Evolutionary conservation across 2,888 invertebrate species (phyloP).

Genomic region (Lasioglossum morio): DNA sequence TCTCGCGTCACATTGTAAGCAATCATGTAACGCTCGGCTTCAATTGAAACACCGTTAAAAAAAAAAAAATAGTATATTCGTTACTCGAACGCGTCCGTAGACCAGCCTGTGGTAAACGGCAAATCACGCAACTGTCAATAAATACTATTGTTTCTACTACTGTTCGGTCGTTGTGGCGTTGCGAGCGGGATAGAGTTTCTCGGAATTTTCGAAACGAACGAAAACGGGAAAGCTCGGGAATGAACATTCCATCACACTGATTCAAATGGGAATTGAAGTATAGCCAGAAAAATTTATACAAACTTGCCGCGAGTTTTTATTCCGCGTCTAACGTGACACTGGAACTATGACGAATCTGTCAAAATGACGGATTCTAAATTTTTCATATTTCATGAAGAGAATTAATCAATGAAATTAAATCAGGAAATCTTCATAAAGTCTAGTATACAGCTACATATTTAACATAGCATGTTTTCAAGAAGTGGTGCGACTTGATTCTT

Average conservation of each 20-base stretch:
- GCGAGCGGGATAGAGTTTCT: background rate
- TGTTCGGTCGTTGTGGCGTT: background rate
- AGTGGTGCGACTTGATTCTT: background rate
- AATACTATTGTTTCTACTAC: background rate
- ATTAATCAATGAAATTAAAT: no score
- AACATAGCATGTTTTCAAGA: background rate
- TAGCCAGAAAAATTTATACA: background rate
- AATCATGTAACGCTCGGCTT: background rate
- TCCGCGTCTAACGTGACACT: background rate
- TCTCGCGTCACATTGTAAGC: background rate
- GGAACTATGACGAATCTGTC: background rate
- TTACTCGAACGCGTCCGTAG: background rate
- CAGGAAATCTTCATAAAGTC: background rate
- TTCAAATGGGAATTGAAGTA: background rate
- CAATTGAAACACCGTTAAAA: background rate
- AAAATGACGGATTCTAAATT: no score
- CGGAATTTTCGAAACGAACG: background rate
- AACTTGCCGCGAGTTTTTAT: background rate
- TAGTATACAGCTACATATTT: background rate
- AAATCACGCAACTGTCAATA: slow-evolving; percentile 4
- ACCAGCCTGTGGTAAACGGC: background rate
- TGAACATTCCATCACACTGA: background rate
- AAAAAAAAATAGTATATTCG: slow-evolving; percentile 12
- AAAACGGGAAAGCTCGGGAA: background rate
- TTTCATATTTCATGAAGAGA: no score